Base-by-base conservation (phyloP, 2,888 invertebrate species). In the Plagodis dolabraria region DNA sequence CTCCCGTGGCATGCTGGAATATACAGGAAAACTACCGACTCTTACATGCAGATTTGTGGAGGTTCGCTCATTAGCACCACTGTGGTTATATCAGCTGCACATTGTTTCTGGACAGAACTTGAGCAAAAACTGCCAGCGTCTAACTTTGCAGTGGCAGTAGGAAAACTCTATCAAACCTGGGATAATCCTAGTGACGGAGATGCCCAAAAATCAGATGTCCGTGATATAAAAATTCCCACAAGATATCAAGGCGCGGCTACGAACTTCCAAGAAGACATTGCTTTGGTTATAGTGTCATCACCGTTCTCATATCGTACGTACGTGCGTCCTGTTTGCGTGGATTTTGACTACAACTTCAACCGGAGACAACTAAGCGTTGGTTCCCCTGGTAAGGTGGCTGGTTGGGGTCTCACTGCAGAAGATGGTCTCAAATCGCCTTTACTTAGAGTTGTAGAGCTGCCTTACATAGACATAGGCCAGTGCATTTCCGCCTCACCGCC, bases 1-100 rank as follows among this genome's bases (percentile, higher is more conserved):
- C 74, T 92, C 48, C 94, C 94, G 0, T 94, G 94, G 94, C 94
- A 94, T 67, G 89, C 89, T 0, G 92, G 90, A 0, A 80, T 94
- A 5, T 94, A 93, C 70, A 75, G 77, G 6, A 85, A 84, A 62
- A 77, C 80, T 8, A 72, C 77, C n/a, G 79, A 69, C 0, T 74
- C 82, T 0, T 90, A 87, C 83, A 82, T 61, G 57, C 92, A 91
- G 64, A 92, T 93, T 64, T 94, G 94, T 60, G 94, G 94, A 0
- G 94, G 94, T 0, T 90, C 92, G 0, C 75, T 94, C 2, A 85
- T 94, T 53, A 84, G 75, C 52, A 74, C 67, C 7, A 75, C 63
- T 0, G 67, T 77, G 2, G 75, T 85, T 4, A 74, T 87, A 60
- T 82, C 85, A 42, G 85, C 59, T 5, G 59, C 47, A 12, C 59